phyloP scores from a whole-genome alignment of 2,888 invertebrate genomes.

The Agrochola macilenta region DNA sequence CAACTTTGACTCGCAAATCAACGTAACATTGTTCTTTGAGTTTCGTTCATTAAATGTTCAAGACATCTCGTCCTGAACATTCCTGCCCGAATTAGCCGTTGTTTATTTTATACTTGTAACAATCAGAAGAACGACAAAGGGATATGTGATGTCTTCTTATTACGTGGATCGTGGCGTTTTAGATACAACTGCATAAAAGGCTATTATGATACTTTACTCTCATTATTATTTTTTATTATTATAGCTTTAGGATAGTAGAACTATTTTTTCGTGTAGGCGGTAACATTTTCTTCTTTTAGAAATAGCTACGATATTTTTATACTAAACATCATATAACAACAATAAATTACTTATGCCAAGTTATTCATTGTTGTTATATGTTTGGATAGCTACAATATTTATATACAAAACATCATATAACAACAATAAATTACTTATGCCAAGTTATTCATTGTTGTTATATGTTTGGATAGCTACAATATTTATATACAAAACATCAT shows the following conservation, averaged over 20 bases:
- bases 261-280: no score
- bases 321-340: not conserved
- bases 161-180: slow-evolving; percentile 6
- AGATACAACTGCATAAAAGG: slow-evolving; percentile 49
- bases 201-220: not conserved
- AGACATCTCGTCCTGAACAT: slow-evolving; percentile 73
- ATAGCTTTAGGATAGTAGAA: not conserved
- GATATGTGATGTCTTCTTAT: slow-evolving; percentile 77
- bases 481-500: not conserved
- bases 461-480: no score
- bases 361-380: no score
- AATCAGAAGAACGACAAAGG: slow-evolving; percentile 79
- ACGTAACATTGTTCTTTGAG: slow-evolving; percentile 73
- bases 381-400: no score
- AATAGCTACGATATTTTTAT: not conserved
- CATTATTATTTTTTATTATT: not conserved
- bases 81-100: slow-evolving; percentile 78
- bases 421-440: no score
- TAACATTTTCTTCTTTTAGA: not conserved
- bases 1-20: slow-evolving; percentile 71
- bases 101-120: slow-evolving; percentile 85
- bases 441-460: no score
- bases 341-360: no score
- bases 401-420: not conserved
- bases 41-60: slow-evolving; percentile 78